These are phyloP conservation scores for Umimayanthus chanpuru DNA, from an alignment of 92 coral and sea anemone genomes.

Conservation along the genomic window DNA sequence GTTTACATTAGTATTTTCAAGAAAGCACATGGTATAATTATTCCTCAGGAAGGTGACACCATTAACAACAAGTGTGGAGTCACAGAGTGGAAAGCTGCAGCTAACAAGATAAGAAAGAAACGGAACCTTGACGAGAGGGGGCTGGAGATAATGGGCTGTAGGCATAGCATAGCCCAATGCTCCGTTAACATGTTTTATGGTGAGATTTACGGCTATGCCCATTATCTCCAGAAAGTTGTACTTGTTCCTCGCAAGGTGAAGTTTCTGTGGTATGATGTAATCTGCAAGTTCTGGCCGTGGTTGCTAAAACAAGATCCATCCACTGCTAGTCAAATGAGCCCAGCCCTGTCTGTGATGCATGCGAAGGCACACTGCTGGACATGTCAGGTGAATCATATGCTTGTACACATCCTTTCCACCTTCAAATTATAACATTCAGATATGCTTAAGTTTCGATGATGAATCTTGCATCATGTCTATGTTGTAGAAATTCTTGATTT, in stretches of 20 bases:
- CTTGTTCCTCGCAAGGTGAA: slow-evolving; percentile 53
- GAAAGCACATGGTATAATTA: too few relatives aligned
- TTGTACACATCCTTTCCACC: too few relatives aligned
- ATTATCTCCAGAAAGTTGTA: not conserved
- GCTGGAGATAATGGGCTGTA: slow-evolving; percentile 64
- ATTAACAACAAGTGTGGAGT: slow-evolving; percentile 27
- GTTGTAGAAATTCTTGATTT: too few relatives aligned
- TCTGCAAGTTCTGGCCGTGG: slow-evolving; percentile 86
- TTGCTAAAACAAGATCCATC: slow-evolving; percentile 46
- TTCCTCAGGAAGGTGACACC: too few relatives aligned
- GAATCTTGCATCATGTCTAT: too few relatives aligned
- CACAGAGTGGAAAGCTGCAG: slow-evolving; percentile 67
- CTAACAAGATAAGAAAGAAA: slow-evolving; percentile 33
- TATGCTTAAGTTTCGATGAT: too few relatives aligned
- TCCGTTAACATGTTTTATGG: slow-evolving; percentile 66
- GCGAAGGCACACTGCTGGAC: slow-evolving; percentile 80
- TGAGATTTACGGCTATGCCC: slow-evolving; percentile 50
- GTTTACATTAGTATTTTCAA: too few relatives aligned
- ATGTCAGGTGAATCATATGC: slow-evolving; percentile 80
- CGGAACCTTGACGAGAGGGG: slow-evolving; percentile 61
- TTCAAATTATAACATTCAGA: too few relatives aligned
- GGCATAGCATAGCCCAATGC: slow-evolving; percentile 61
- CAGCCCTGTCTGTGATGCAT: slow-evolving; percentile 73
- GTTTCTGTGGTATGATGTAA: slow-evolving; percentile 74
- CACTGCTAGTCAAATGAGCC: slow-evolving; percentile 60